These are phyloP conservation scores for Thereva unica DNA, from an alignment of 2,888 invertebrate genomes.

Conservation along the genomic window DNA sequence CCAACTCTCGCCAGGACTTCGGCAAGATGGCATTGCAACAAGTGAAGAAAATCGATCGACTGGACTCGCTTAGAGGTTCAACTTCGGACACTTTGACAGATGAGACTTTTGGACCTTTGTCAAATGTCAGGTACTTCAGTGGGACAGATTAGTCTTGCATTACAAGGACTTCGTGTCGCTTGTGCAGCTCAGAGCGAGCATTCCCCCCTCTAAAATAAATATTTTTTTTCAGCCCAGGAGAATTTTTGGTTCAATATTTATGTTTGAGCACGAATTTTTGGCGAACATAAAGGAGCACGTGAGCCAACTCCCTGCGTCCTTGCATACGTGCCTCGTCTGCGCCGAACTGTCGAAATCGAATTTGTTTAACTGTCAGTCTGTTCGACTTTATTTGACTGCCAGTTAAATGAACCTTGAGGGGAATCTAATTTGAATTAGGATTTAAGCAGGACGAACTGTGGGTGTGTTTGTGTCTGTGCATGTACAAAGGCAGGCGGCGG, in stretches of 20 bases:
- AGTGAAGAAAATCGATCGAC: constrained; percentile 69
- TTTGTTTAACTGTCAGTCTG: constrained; percentile 7
- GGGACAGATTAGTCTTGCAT: not conserved
- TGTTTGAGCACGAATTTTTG: too few relatives aligned
- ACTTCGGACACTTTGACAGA: constrained; percentile 80
- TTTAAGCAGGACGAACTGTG: not conserved
- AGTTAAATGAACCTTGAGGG: constrained; percentile 12
- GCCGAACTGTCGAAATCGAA: constrained; percentile 4
- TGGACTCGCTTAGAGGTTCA: constrained; percentile 73
- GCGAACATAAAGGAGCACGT: too few relatives aligned
- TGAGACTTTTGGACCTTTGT: constrained; percentile 87
- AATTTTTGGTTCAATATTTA: too few relatives aligned
- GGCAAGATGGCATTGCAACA: constrained; percentile 66
- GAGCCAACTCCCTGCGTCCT: not conserved
- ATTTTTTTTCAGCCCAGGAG: too few relatives aligned
- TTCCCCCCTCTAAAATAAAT: not conserved
- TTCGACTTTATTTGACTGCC: constrained; percentile 2
- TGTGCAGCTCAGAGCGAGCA: not conserved
- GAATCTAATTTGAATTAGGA: constrained; percentile 19
- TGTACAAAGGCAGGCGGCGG: too few relatives aligned
- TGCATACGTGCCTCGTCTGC: not conserved
- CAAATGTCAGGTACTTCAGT: constrained; percentile 75
- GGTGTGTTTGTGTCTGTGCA: not conserved
- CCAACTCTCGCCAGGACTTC: constrained; percentile 82
- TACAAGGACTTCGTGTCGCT: not conserved